A percentile compares a stretch with the other conserved stretches of the same genome.
phyloP scores from a whole-genome alignment of 2,888 invertebrate genomes.

The Notodonta ziczac region DNA sequence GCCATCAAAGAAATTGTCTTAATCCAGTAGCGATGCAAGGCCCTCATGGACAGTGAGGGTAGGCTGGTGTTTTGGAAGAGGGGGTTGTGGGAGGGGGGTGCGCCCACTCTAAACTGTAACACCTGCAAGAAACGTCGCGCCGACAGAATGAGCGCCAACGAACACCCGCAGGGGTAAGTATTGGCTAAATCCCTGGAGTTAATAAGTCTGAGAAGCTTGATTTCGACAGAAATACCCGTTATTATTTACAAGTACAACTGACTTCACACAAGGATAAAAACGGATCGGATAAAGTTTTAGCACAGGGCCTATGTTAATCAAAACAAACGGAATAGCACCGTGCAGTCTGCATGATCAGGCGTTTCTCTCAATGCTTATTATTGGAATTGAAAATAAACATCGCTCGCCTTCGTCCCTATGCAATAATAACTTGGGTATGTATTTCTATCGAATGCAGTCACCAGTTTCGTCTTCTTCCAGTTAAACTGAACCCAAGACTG shows the following conservation, averaged over 20 bases:
- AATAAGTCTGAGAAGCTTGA: neutral
- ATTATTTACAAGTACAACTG: neutral
- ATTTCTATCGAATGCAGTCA: neutral
- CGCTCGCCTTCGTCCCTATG: conserved; percentile 27
- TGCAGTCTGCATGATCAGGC: conserved; percentile 31
- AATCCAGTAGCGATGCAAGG: conserved; percentile 42
- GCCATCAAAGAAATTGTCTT: conserved; percentile 15
- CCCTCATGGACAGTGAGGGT: conserved; percentile 77
- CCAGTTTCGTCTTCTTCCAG: neutral
- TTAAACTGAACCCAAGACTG: too few species aligned
- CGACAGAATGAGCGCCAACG: conserved; percentile 75
- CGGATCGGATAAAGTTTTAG: too few species aligned
- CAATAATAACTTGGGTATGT: conserved; percentile 27
- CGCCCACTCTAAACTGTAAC: conserved; percentile 74
- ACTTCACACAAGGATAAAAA: neutral
- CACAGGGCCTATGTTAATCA: conserved; percentile 6
- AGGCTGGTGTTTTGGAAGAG: conserved; percentile 78
- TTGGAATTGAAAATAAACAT: conserved; percentile 45
- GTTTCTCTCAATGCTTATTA: conserved; percentile 36
- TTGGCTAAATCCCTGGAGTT: conserved; percentile 13
- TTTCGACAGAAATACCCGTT: neutral
- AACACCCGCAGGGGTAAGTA: conserved; percentile 72
- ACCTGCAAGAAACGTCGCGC: conserved; percentile 77
- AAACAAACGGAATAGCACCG: conserved; percentile 28
- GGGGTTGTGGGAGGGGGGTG: conserved; percentile 75